A percentile compares a stretch with the other conserved stretches of the same genome.
phyloP scores from a whole-genome alignment of 2,888 invertebrate genomes.

The Philereme vetulata region DNA sequence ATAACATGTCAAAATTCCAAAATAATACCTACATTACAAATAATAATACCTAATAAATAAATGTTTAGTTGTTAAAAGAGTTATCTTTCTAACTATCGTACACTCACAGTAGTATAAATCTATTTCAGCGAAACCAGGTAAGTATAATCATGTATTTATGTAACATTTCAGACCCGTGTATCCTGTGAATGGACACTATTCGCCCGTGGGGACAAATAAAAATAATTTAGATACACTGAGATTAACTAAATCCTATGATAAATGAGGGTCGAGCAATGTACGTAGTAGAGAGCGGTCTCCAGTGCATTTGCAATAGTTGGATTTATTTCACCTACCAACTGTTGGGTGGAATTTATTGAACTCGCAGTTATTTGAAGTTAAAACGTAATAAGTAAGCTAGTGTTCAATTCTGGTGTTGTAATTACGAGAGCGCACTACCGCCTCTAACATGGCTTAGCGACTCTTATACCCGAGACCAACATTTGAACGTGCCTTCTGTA shows the following conservation, averaged over 20 bases:
- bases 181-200: conserved; percentile 28
- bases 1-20: no score
- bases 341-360: conserved; percentile 9
- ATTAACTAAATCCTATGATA: conserved; percentile 35
- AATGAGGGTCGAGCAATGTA: conserved; percentile 24
- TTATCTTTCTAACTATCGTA: no score
- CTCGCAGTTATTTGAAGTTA: neutral
- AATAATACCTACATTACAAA: no score
- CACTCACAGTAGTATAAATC: neutral
- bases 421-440: no score
- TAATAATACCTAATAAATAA: no score
- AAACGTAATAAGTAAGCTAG: neutral
- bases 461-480: no score
- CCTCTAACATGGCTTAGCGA: no score
- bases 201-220: conserved; percentile 30
- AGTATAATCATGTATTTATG: conserved; percentile 5
- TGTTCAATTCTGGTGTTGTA: no score
- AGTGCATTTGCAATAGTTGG: conserved; percentile 28
- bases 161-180: conserved; percentile 20
- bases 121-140: neutral
- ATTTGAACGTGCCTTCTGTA: no score
- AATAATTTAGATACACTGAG: conserved; percentile 32
- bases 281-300: conserved; percentile 23
- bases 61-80: no score
- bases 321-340: conserved; percentile 24